Base-by-base conservation (phyloP, 1,140 invertebrate species). In the Heliconius congener region DNA sequence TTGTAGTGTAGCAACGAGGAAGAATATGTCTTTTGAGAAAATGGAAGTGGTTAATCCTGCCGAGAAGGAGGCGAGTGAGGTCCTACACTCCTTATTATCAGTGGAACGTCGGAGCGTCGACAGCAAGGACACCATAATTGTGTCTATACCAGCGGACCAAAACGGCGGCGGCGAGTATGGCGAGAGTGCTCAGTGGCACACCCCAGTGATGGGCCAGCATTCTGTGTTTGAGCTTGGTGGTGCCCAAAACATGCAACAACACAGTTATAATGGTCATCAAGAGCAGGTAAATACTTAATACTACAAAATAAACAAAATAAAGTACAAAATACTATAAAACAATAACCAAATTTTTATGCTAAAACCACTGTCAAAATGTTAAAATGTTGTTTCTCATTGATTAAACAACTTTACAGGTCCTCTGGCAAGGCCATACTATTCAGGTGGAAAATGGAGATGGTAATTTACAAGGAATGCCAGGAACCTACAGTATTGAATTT, bases 41-140 rank as follows among this genome's bases (percentile, higher is more conserved):
- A 93, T 95, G 94, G 94, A 95, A 85, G 93, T 94, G 77, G 93
- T 94, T 73, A 95, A 95, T 84, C 89, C 93, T 34, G 96, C 95
- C 39, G 96, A 96, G 89, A 96, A 96, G 84, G 96, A 96, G 90
- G 96, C 96, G 4, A 96, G 96, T 86, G 96, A 96, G 91, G 96
- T 96, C 37, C 90, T 96, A 70, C 96, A 96, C 83, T 96, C 96
- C 9, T 89, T 96, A 76, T 88, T 96, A 76, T 96, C 96, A 13
- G 96, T 96, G 73, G 96, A 96, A 85, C 87, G 96, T 11, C 93
- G 94, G 18, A 90, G 89, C 80, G 95, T 90, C 87, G 95, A 95
- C 95, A 96, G 93, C 88, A 95, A 93, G 82, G 95, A 95, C 80
- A 92, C 94, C 37, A 95, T 95, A 74, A 94, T 95, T 39, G 94